Evolutionary conservation across 2,113 vertebrate species (phyloP).

Genomic region (Oreotrochilus melanogaster): DNA sequence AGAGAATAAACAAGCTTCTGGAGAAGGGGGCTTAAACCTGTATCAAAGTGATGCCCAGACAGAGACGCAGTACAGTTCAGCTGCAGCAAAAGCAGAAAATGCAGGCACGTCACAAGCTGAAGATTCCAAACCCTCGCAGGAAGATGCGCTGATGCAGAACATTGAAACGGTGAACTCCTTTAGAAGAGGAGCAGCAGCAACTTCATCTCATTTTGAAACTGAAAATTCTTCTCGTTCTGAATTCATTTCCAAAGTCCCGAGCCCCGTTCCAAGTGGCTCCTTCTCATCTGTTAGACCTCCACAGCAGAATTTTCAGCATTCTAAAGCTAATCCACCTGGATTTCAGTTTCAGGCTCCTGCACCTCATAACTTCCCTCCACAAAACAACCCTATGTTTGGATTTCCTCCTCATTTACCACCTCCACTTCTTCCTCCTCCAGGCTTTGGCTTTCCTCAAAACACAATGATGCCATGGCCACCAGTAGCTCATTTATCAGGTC

Average conservation of each 20-base stretch:
- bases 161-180: slow-evolving; percentile 81
- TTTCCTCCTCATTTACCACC: slow-evolving; percentile 84
- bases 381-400: slow-evolving; percentile 77
- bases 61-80: slow-evolving; percentile 66
- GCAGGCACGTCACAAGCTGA: slow-evolving; percentile 60
- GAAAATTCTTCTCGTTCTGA: slow-evolving; percentile 72
- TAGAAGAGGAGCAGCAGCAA: slow-evolving; percentile 71
- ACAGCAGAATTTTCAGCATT: slow-evolving; percentile 75
- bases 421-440: slow-evolving; percentile 80
- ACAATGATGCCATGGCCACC: slow-evolving; percentile 83
- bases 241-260: slow-evolving; percentile 70
- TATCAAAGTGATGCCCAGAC: slow-evolving; percentile 59
- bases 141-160: slow-evolving; percentile 74
- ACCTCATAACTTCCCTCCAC: slow-evolving; percentile 73
- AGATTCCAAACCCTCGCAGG: slow-evolving; percentile 60
- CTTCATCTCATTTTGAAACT: slow-evolving; percentile 77
- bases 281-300: slow-evolving; percentile 76
- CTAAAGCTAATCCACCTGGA: slow-evolving; percentile 75
- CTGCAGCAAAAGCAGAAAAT: slow-evolving; percentile 70
- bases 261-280: slow-evolving; percentile 66
- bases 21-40: slow-evolving; percentile 53
- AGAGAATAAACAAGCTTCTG: slow-evolving; percentile 65
- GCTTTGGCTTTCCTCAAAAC: slow-evolving; percentile 82
- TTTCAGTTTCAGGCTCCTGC: slow-evolving; percentile 78
- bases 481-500: slow-evolving; percentile 77